phyloP scores from a whole-genome alignment of 2,888 invertebrate genomes.

The Drosophila tripunctata region DNA sequence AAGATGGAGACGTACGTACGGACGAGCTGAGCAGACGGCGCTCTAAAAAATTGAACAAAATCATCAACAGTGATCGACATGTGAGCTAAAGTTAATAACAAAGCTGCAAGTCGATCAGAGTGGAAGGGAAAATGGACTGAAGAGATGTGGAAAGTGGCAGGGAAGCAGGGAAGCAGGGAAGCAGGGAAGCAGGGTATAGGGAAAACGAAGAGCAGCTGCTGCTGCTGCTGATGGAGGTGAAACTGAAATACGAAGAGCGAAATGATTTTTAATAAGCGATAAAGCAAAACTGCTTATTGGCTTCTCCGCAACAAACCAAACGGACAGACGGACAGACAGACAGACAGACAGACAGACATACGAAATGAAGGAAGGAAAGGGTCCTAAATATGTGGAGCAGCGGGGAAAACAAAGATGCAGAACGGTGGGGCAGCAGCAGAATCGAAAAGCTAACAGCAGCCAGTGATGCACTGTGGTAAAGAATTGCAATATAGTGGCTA shows the following conservation, averaged over 20 bases:
- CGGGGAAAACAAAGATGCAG: too few relatives aligned
- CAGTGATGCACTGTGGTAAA: too few relatives aligned
- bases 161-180: background rate
- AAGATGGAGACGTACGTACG: constrained; percentile 54
- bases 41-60: constrained; percentile 80
- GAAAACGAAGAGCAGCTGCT: constrained; percentile 18
- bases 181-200: constrained; percentile 8
- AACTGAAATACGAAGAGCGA: constrained; percentile 81
- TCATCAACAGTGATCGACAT: constrained; percentile 81
- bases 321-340: constrained; percentile 53
- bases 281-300: constrained; percentile 83
- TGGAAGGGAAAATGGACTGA: constrained; percentile 17
- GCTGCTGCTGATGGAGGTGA: constrained; percentile 56
- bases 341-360: constrained; percentile 6
- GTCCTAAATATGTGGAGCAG: too few relatives aligned
- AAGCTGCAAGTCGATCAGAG: constrained; percentile 49
- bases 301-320: constrained; percentile 42
- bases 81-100: constrained; percentile 82
- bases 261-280: constrained; percentile 83
- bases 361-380: constrained; percentile 44
- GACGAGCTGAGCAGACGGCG: constrained; percentile 62
- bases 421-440: constrained; percentile 34
- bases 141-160: background rate
- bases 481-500: too few relatives aligned
- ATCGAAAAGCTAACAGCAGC: constrained; percentile 72